These are phyloP conservation scores for Leptogaster cylindrica DNA, from an alignment of 2,888 invertebrate genomes.

Conservation along the genomic window DNA sequence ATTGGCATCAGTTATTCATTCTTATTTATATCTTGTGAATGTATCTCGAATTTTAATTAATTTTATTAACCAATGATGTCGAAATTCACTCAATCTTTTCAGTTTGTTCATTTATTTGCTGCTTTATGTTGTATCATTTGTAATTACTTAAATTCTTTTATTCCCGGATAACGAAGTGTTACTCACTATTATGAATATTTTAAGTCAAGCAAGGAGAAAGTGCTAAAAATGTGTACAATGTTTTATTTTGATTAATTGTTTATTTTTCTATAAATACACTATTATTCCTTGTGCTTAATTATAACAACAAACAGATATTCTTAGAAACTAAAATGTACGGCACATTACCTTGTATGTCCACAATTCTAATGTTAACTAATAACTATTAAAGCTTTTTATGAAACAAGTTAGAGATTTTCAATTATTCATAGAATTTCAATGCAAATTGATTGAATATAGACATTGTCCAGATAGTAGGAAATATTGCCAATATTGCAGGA, in stretches of 20 bases:
- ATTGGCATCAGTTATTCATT: background rate
- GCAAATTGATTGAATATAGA: too few relatives aligned
- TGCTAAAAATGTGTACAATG: background rate
- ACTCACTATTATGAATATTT: too few relatives aligned
- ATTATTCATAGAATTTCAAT: too few relatives aligned
- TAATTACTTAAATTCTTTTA: background rate
- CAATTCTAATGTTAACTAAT: background rate
- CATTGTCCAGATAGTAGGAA: too few relatives aligned
- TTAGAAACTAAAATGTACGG: background rate
- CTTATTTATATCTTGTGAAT: background rate
- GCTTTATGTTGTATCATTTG: background rate
- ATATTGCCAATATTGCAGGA: too few relatives aligned
- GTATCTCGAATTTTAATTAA: background rate
- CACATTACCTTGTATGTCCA: background rate
- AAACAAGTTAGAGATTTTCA: too few relatives aligned
- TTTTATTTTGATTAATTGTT: background rate
- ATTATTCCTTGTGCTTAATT: background rate
- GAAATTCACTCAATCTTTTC: background rate
- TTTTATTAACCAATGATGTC: background rate
- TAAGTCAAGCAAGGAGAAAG: background rate
- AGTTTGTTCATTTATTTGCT: background rate
- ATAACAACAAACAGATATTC: background rate
- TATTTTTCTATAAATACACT: background rate
- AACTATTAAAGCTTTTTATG: conserved; percentile 4
- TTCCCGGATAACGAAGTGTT: background rate